These are phyloP conservation scores for Channallabes apus DNA, from an alignment of 2,797 vertebrate genomes.

Conservation along the genomic window DNA sequence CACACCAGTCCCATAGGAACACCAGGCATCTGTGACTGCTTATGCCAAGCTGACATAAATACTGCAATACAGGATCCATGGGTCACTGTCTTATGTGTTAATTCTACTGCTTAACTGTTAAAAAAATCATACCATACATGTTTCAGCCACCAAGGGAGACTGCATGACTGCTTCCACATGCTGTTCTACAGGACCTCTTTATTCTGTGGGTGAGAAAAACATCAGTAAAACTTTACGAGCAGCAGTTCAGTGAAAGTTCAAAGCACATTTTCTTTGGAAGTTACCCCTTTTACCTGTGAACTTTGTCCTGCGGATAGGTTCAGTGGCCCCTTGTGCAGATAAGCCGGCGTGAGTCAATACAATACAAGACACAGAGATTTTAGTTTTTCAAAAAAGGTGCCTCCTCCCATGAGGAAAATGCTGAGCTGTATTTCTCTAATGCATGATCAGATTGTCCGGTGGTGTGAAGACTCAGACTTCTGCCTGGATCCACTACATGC, in stretches of 20 bases:
- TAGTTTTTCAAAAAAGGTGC: slow-evolving; percentile 33
- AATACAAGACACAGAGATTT: slow-evolving; percentile 34
- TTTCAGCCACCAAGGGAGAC: not conserved
- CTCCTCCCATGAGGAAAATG: slow-evolving; percentile 16
- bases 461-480: not conserved
- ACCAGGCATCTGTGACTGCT: slow-evolving; percentile 23
- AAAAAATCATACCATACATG: not conserved
- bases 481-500: not conserved
- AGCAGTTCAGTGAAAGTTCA: slow-evolving; percentile 26
- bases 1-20: not conserved
- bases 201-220: not conserved
- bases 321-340: slow-evolving; percentile 48
- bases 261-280: slow-evolving; percentile 9
- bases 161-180: not conserved
- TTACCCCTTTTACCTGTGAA: slow-evolving; percentile 36
- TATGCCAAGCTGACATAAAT: slow-evolving; percentile 31
- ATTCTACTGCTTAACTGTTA: not conserved
- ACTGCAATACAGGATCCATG: slow-evolving; percentile 18
- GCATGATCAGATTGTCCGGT: not conserved
- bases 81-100: slow-evolving; percentile 39
- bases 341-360: slow-evolving; percentile 45
- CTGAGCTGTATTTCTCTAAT: not conserved
- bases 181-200: not conserved
- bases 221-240: not conserved
- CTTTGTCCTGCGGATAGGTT: slow-evolving; percentile 51